These are phyloP conservation scores for Apeltes quadracus DNA, from an alignment of 2,113 vertebrate species.

Conservation along the genomic window DNA sequence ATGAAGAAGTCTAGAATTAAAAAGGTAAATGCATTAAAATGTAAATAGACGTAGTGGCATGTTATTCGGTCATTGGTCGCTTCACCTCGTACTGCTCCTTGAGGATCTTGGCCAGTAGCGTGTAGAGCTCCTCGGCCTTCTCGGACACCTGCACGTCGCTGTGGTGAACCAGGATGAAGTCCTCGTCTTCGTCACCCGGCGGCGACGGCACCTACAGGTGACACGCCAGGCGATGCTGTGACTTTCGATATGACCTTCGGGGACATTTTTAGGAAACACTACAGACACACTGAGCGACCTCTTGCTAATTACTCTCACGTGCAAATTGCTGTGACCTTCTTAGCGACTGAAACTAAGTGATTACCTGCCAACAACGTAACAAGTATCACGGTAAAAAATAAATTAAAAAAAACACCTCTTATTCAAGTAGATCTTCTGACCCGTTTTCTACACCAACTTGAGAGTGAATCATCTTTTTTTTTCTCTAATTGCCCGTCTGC, in stretches of 20 bases:
- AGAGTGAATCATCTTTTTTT: background rate
- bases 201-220: constrained; percentile 87
- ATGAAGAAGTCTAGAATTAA: background rate
- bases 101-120: constrained; percentile 88
- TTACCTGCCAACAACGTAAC: background rate
- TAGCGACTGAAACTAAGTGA: background rate
- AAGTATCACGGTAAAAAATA: background rate
- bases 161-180: constrained; percentile 93
- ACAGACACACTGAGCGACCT: background rate
- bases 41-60: no score
- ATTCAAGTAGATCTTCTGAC: background rate
- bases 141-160: constrained; percentile 88
- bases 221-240: background rate
- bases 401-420: no score
- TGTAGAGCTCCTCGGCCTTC: constrained; percentile 89
- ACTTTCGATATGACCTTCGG: background rate
- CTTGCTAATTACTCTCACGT: background rate
- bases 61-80: background rate
- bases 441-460: background rate
- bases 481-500: background rate
- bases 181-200: constrained; percentile 90
- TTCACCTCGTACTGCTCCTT: constrained; percentile 90
- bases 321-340: background rate
- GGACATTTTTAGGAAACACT: no score
- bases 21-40: background rate